A percentile compares a stretch with the other conserved stretches of the same genome.
These are phyloP conservation scores for Ceriagrion tenellum DNA, from an alignment of 2,888 invertebrate species.

Conservation along the genomic window DNA sequence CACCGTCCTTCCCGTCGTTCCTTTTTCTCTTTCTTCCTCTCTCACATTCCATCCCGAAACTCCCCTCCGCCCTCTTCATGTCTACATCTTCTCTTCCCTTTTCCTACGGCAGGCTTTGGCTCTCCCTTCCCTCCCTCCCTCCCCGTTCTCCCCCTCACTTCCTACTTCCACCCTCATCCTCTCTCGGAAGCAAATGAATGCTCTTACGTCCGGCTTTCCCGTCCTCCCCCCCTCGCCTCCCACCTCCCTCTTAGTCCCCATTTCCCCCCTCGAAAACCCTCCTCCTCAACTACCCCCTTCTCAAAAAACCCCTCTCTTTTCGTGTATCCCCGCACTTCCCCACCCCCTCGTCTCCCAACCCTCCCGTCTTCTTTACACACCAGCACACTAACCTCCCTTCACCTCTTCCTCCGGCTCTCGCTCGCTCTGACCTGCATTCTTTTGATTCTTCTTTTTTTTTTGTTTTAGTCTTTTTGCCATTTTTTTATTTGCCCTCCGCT, in stretches of 20 bases:
- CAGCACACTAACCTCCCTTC: neutral
- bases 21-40: neutral
- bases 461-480: neutral
- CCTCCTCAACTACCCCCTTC: neutral
- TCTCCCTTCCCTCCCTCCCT: neutral
- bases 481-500: neutral
- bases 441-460: neutral
- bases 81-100: neutral
- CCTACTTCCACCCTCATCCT: neutral
- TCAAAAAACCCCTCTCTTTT: neutral
- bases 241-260: neutral
- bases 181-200: slow-evolving; percentile 23
- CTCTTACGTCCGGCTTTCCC: neutral
- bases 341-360: too few species aligned
- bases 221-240: neutral
- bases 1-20: too few species aligned
- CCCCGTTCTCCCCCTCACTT: neutral
- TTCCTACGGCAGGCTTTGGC: neutral
- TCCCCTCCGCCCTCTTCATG: too few species aligned
- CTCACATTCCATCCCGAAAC: neutral
- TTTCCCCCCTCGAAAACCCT: neutral
- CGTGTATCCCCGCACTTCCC: too few species aligned
- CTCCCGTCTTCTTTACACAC: neutral
- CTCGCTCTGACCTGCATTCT: slow-evolving; percentile 21
- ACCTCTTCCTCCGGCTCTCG: neutral